phyloP scores from a whole-genome alignment of 2,888 invertebrate species.

The Yponomeuta plumbellus region DNA sequence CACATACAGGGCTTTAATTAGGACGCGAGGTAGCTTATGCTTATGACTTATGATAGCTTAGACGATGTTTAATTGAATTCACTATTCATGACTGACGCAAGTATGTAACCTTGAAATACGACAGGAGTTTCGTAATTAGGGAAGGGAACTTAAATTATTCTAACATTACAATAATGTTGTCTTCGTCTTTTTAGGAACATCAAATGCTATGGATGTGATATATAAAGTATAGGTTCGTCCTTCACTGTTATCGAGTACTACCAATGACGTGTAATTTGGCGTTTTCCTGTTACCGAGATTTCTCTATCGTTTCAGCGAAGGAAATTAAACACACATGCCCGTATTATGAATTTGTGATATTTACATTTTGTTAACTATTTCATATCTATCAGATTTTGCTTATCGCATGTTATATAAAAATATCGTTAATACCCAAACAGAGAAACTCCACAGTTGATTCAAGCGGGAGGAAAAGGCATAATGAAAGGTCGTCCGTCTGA shows the following conservation, averaged over 20 bases:
- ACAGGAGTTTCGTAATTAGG: neutral
- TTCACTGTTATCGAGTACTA: no score
- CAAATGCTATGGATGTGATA: no score
- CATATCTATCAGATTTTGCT: neutral
- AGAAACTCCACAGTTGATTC: neutral
- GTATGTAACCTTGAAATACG: neutral
- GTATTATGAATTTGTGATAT: neutral
- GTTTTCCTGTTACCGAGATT: neutral
- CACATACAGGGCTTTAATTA: neutral
- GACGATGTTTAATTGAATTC: neutral
- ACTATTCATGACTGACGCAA: neutral
- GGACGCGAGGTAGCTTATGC: neutral
- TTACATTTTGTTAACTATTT: neutral
- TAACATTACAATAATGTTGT: neutral
- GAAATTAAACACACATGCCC: constrained; percentile 17
- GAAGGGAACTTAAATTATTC: neutral
- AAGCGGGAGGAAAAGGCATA: constrained; percentile 8
- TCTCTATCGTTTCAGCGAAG: neutral
- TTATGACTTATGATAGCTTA: neutral
- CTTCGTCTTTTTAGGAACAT: no score
- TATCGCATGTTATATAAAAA: neutral
- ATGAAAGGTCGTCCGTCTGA: constrained; percentile 37
- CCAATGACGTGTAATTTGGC: neutral
- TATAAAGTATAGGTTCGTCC: no score
- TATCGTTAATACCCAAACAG: neutral